Base-by-base conservation (phyloP, 2,888 invertebrate genomes). In the Pimpla rufipes region DNA sequence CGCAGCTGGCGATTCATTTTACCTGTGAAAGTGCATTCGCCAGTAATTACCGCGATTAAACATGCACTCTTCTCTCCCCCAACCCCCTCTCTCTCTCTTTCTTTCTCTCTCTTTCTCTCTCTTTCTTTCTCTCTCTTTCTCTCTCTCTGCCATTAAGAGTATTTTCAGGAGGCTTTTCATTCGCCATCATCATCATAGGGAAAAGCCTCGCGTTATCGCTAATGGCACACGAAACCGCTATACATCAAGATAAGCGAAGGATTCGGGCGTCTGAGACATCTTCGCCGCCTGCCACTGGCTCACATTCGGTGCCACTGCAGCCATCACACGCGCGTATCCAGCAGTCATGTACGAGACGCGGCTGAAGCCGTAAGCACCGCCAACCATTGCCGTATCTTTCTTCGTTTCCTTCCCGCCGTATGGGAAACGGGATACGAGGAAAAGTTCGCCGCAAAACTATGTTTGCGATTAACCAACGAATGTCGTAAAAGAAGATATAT, bases 131-230 rank as follows among this genome's bases (percentile, higher is more conserved):
- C 68, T 47, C 67, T 52, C n/a, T 47, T 21, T 76, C n/a, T 77
- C 37, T 37, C 21, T 16, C 5, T 18, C 42, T 66, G 52, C 52
- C 29, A 64, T 71, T 52, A n/a, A 16, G 37, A 23, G 3, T 68
- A 55, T 75, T 64, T 80, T 37, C 55, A 62, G 10, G 16, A 68
- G 37, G 55, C 52, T 70, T 66, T 64, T 35, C 42, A 64, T 45
- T n/a, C 42, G 23, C 40, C 57, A 57, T 71, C 23, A 57, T 71
- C 57, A 42, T 71, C 67, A 23, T 29, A 50, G 35, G n/a, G 35
- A 23, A 59, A 29, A 59, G 16, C 59, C 35, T 35, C 35, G 29
- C 16, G 35, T 37, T 59, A 59, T 35, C 59, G 59, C 16, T 59
- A 59, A 59, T 59, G 35, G 59, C 59, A 16, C 59, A 37, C 59